Evolutionary conservation across 2,888 invertebrate species (phyloP), one percentile per base, ranked within the genome.

Genomic region (Epistrophe eligans): DNA sequence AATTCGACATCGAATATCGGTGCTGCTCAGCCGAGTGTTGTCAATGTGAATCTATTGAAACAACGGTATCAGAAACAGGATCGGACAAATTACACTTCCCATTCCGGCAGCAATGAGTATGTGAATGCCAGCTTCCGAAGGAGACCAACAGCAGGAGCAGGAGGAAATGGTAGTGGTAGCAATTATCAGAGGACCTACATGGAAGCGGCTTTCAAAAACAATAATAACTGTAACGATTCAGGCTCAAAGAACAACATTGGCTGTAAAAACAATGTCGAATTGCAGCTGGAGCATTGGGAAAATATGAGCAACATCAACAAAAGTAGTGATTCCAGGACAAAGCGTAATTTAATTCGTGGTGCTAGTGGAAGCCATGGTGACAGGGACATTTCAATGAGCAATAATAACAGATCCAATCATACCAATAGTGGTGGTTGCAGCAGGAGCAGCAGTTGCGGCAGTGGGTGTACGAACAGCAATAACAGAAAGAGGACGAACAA

Each of bases 251-350:
- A 64, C 52, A 77, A 72, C 62, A 50, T 50, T 32, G 35, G 50
- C 32, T 84, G 79, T 67, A 88, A 89, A 73, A 88, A 89, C 80
- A 88, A 85, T 84, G 80, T 89, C 62, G 89, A 89, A 77, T 52
- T 89, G 73, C 89, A 89, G 83, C 79, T 89, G 83, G 80, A 88
- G 64, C 88, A 89, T 73, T 89, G 89, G 88, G 88, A 89, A 88
- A 89, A 87, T 87, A 84, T 89, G 72, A 87, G 88, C 48, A 89
- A 88, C 71, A 83, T 77, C 62, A 79, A 85, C 79, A 79, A 48
- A 73, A 74, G 48, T 58, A 79, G 45, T 74, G 85, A 60, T 58
- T 81, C 73, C 66, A 67, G 64, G 40, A 50, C 57, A 60, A 88
- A 74, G 62, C 82, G 35, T 45, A 52, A 58, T 35, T 32, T 38